These are phyloP conservation scores for Falcaria lacertinaria DNA, from an alignment of 2,888 invertebrate species.

Conservation along the genomic window DNA sequence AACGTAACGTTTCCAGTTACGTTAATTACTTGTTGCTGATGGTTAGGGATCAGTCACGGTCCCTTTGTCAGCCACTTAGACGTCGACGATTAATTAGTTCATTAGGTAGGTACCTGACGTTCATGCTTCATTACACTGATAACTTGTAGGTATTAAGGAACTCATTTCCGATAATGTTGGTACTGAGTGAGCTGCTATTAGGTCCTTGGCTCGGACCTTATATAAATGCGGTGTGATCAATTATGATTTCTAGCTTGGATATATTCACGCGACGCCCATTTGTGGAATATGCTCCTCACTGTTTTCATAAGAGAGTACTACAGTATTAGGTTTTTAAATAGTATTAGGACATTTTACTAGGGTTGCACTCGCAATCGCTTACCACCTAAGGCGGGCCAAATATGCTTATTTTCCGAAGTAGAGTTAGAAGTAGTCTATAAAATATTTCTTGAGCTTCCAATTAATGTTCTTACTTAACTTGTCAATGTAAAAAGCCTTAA, in stretches of 20 bases:
- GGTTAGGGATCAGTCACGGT: slow-evolving; percentile 17
- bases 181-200: slow-evolving; percentile 16
- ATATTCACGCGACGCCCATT: too few relatives aligned
- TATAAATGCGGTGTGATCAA: not conserved
- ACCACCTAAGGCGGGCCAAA: too few relatives aligned
- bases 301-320: too few relatives aligned
- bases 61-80: slow-evolving; percentile 40
- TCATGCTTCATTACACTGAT: slow-evolving; percentile 46
- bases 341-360: too few relatives aligned
- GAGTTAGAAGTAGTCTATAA: too few relatives aligned
- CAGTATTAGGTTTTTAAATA: too few relatives aligned
- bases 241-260: not conserved
- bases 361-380: too few relatives aligned
- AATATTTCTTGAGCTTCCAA: too few relatives aligned
- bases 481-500: too few relatives aligned
- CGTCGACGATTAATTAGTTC: slow-evolving; percentile 47
- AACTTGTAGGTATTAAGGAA: slow-evolving; percentile 38
- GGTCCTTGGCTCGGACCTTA: slow-evolving; percentile 3
- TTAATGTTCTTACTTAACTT: too few relatives aligned
- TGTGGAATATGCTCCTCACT: too few relatives aligned
- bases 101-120: slow-evolving; percentile 30
- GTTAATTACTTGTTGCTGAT: slow-evolving; percentile 2
- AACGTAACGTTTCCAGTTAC: slow-evolving; percentile 4
- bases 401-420: too few relatives aligned
- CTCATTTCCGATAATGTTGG: slow-evolving; percentile 18